These are phyloP conservation scores for Euschistus heros DNA, from an alignment of 1,140 invertebrate genomes.

Conservation along the genomic window DNA sequence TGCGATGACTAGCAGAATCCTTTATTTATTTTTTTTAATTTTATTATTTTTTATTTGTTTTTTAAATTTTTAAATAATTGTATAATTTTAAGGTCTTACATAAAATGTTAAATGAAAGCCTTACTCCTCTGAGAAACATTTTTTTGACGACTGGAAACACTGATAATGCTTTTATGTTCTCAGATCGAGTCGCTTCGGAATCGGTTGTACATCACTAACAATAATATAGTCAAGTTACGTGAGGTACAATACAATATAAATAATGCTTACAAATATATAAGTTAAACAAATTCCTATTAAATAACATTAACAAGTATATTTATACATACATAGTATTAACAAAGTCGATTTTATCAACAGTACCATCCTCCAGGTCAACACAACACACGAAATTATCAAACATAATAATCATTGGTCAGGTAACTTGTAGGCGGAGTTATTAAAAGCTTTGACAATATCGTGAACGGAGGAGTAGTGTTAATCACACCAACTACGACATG, in stretches of 20 bases:
- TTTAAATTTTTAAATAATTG: not conserved
- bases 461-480: constrained; percentile 4
- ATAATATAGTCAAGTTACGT: constrained; percentile 5
- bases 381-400: constrained; percentile 8
- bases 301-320: constrained; percentile 17
- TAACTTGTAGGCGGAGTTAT: constrained; percentile 15
- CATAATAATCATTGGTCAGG: constrained; percentile 14
- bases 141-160: not conserved
- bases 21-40: not conserved
- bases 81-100: too few species aligned
- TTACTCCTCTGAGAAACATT: constrained; percentile 2
- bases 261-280: constrained; percentile 13
- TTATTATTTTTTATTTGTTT: constrained; percentile 7
- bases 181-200: not conserved
- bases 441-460: constrained; percentile 1
- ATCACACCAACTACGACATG: not conserved
- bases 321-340: constrained; percentile 14
- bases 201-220: constrained; percentile 3
- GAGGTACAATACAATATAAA: constrained; percentile 12
- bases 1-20: constrained; percentile 15
- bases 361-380: constrained; percentile 8
- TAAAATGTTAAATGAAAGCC: constrained; percentile 4
- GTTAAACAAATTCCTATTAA: constrained; percentile 11
- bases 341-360: constrained; percentile 15
- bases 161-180: not conserved